A percentile compares a stretch with the other conserved stretches of the same genome.
Conservation (phyloP, 2,113 vertebrate species). For the Thryonomys swinderianus region DNA sequence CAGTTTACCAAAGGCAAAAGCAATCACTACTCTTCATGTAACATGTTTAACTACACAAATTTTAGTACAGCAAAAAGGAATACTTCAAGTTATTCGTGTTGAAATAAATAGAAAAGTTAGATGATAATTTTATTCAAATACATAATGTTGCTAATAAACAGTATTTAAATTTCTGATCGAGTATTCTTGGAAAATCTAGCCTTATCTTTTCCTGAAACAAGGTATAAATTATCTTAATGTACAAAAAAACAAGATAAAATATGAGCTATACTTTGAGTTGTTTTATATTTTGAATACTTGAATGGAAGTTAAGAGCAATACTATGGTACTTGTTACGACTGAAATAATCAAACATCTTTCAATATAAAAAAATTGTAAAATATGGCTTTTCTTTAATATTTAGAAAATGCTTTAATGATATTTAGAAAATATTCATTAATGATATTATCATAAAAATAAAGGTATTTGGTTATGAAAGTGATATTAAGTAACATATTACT, state of each 20-base stretch:
- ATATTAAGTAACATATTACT: not conserved
- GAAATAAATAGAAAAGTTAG: not conserved
- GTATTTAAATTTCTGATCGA: slow-evolving; percentile 11
- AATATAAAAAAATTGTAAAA: not conserved
- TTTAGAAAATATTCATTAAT: not conserved
- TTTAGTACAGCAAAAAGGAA: not conserved
- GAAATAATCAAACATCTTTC: slow-evolving; percentile 23
- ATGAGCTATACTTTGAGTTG: not conserved
- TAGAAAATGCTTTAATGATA: slow-evolving; percentile 1
- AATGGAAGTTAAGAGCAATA: not conserved
- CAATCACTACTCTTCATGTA: not conserved
- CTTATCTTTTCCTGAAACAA: not conserved
- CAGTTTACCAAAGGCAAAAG: not conserved
- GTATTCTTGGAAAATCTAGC: not conserved
- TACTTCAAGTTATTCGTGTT: not conserved
- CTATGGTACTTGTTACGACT: slow-evolving; percentile 14
- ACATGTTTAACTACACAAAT: not conserved
- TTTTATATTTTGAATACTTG: slow-evolving; percentile 29
- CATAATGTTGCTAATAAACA: slow-evolving; percentile 34
- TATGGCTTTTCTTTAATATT: not conserved
- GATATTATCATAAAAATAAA: slow-evolving; percentile 1
- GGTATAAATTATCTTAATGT: not conserved
- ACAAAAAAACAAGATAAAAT: not conserved
- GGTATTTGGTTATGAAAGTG: not conserved
- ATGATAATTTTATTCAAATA: not conserved